Base-by-base conservation (phyloP, 2,888 invertebrate genomes). In the Tholera decimalis region DNA sequence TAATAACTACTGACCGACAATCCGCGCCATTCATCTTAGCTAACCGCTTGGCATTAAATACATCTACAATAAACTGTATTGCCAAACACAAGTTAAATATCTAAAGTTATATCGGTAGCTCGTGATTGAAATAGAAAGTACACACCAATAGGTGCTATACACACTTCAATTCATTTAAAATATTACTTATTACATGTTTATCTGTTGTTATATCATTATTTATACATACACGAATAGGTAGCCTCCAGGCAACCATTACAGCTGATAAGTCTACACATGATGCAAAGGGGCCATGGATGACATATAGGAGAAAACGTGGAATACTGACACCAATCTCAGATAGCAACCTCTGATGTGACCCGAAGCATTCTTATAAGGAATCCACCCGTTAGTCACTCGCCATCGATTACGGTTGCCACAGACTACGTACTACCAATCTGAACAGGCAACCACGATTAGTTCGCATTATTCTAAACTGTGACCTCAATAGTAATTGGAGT, bases 241-340 rank as follows among this genome's bases (percentile, higher is more conserved):
- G 81, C 82, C 83, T 69, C 59, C 63, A 73, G 81, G 77, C 79
- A 77, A 64, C 67, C 63, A 78, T 85, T 83, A 75, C 65, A 60
- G 76, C 72, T 85, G 86, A 85, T 85, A 85, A 85, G 77, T 82
- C 82, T 69, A 65, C 80, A 72, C 80, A 80, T 77, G 70, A 73
- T 73, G 82, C 86, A 88, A 89, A 86, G 84, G 68, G 86, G 87
- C 87, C 86, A 83, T 84, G 77, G 88, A 91, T 91, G 92, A 92
- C 92, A 91, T 92, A 92, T 91, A 88, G 88, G 91, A 91, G 92
- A 92, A 92, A 93, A 87, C 91, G 89, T 90, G 92, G 89, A 88
- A 91, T 86, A 92, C 92, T 93, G 92, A 91, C 94, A 94, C 92
- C 91, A 88, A 94, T 94, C 88, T 88, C 82, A 88, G 91, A 91